These are phyloP conservation scores for Chaetophractus vellerosus DNA, from an alignment of 2,797 vertebrate species.

Conservation along the genomic window DNA sequence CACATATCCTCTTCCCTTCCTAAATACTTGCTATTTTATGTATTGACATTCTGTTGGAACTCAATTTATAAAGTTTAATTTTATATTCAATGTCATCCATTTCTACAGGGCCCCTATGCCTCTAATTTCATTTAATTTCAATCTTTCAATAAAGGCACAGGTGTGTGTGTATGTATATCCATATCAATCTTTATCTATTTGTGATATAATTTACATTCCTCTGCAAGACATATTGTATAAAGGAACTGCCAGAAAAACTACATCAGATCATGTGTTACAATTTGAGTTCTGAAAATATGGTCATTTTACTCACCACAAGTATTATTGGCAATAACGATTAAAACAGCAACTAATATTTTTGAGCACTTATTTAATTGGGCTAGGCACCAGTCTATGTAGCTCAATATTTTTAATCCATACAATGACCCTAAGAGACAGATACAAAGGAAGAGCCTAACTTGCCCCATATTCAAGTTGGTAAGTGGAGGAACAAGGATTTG, in stretches of 20 bases:
- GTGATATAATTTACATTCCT: neutral
- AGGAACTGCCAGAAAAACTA: neutral
- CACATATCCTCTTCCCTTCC: neutral
- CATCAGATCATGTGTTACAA: neutral
- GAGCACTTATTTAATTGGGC: neutral
- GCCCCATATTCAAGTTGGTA: too few species aligned
- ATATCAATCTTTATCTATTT: neutral
- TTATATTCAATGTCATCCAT: neutral
- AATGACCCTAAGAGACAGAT: neutral
- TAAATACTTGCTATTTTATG: neutral
- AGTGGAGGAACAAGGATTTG: neutral
- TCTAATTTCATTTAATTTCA: neutral
- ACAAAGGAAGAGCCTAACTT: neutral
- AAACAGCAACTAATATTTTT: constrained; percentile 1
- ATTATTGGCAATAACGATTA: neutral
- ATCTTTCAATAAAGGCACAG: neutral
- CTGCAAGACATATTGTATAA: neutral
- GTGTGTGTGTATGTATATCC: rapidly evolving
- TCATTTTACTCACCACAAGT: neutral
- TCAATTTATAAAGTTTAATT: constrained; percentile 5
- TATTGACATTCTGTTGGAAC: neutral
- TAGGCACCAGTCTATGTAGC: neutral
- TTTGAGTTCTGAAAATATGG: neutral
- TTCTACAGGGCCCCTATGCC: neutral
- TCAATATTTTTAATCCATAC: constrained; percentile 27